Conservation (phyloP, 1,140 invertebrate genomes). For the Scylla paramamosain region DNA sequence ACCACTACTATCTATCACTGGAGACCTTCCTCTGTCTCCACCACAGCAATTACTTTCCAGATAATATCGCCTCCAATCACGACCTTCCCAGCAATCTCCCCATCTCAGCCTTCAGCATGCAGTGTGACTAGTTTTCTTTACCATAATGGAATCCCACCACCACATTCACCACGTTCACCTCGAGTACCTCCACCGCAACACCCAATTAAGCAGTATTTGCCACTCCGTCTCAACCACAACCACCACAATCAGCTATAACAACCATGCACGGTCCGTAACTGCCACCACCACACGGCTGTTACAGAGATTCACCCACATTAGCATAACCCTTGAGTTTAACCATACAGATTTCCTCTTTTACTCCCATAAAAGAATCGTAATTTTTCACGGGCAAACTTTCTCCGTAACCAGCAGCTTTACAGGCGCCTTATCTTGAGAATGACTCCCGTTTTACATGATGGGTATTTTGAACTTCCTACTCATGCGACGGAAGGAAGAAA, state of each 20-base stretch:
- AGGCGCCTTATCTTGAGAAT: not conserved
- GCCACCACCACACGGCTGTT: too few species aligned
- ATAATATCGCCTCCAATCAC: not conserved
- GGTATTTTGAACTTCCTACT: not conserved
- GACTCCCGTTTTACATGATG: not conserved
- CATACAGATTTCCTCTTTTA: not conserved
- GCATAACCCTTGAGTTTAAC: not conserved
- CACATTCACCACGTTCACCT: not conserved
- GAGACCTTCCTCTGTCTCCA: not conserved
- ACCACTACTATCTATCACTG: not conserved
- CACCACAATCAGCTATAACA: not conserved
- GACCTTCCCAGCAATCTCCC: too few species aligned
- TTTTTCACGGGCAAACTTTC: not conserved
- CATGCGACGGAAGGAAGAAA: not conserved
- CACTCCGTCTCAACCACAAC: not conserved
- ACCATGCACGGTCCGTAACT: too few species aligned
- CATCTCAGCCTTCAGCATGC: too few species aligned
- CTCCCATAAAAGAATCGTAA: not conserved
- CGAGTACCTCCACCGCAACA: not conserved
- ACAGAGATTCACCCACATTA: not conserved
- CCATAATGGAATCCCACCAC: not conserved
- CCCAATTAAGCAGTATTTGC: too few species aligned
- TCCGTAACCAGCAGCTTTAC: not conserved
- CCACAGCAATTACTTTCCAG: not conserved
- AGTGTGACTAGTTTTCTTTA: too few species aligned